Conservation (phyloP, 2,113 vertebrate species). For the Oncorhynchus keta region DNA sequence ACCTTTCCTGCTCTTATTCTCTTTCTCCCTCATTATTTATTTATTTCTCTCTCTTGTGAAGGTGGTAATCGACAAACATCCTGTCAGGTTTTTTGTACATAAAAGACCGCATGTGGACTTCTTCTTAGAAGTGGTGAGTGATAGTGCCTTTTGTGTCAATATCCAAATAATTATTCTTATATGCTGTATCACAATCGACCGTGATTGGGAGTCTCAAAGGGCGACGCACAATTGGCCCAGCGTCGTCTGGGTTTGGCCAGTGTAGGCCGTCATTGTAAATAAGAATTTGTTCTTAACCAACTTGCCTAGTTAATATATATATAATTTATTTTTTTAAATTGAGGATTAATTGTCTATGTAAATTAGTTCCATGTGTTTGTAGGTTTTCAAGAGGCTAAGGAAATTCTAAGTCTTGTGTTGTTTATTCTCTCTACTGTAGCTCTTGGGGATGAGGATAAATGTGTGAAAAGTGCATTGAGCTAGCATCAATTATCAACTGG, state of each 20-base stretch:
- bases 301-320: too few species aligned
- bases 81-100: constrained; percentile 83
- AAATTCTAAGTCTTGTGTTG: not conserved
- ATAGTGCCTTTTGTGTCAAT: not conserved
- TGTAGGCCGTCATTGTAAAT: too few species aligned
- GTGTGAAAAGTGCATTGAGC: not conserved
- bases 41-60: constrained; percentile 26
- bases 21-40: too few species aligned
- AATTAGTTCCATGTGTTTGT: not conserved
- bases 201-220: too few species aligned
- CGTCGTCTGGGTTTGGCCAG: too few species aligned
- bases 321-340: not conserved
- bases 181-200: too few species aligned
- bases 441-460: not conserved
- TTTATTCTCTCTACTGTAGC: not conserved
- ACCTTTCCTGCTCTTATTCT: not conserved
- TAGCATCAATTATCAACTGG: too few species aligned
- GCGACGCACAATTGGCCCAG: too few species aligned
- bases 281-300: too few species aligned
- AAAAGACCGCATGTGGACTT: constrained; percentile 57
- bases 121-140: constrained; percentile 13
- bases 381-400: not conserved
- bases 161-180: not conserved
- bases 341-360: not conserved
- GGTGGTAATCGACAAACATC: constrained; percentile 84